Evolutionary conservation across 1,140 invertebrate genomes (phyloP).

Genomic region (Pogonomyrmex barbatus): DNA sequence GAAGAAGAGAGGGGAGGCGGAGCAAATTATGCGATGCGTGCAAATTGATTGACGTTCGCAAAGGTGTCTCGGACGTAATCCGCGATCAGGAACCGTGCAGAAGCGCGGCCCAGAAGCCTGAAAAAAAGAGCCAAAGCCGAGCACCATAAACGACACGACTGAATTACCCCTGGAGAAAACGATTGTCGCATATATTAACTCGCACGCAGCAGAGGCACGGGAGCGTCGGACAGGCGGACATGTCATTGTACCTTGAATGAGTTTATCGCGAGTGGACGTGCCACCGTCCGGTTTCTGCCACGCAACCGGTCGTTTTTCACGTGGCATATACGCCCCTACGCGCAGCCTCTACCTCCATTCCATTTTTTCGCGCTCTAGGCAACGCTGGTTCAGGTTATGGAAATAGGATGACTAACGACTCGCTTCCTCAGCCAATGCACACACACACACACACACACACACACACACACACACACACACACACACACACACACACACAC

Average conservation of each 20-base stretch:
- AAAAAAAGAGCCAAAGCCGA: slow-evolving; percentile 22
- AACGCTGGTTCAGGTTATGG: slow-evolving; percentile 75
- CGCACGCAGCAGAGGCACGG: slow-evolving; percentile 9
- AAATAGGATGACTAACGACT: slow-evolving; percentile 72
- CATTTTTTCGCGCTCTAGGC: slow-evolving; percentile 73
- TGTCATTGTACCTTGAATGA: slow-evolving; percentile 65
- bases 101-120: background rate
- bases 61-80: background rate
- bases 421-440: slow-evolving; percentile 53
- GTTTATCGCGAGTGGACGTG: slow-evolving; percentile 68
- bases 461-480: slow-evolving; percentile 4
- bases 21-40: background rate
- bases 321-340: slow-evolving; percentile 58
- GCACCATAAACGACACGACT: slow-evolving; percentile 35
- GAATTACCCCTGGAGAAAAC: slow-evolving; percentile 37
- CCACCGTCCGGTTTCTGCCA: slow-evolving; percentile 65
- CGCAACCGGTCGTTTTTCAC: slow-evolving; percentile 70
- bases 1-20: no score
- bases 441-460: slow-evolving; percentile 8
- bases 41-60: slow-evolving; percentile 20
- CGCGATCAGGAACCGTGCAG: background rate
- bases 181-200: slow-evolving; percentile 61
- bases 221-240: slow-evolving; percentile 29
- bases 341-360: slow-evolving; percentile 62
- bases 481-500: background rate